Base-by-base conservation (phyloP, 2,888 invertebrate genomes). In the Allolobophora icterica region DNA sequence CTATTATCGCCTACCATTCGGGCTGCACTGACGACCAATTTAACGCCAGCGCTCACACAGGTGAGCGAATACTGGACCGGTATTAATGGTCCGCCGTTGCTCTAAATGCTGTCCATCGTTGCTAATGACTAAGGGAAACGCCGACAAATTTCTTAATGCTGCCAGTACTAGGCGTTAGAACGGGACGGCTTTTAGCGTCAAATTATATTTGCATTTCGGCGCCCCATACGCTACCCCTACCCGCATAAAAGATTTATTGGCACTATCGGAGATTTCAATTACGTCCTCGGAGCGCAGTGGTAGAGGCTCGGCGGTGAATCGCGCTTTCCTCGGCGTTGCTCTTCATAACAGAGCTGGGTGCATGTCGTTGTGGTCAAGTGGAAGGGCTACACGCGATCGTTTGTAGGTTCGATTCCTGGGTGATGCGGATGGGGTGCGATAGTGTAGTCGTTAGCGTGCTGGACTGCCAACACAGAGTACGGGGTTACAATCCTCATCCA, bases 161-260 rank as follows among this genome's bases (percentile, higher is more conserved):
- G 71, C 71, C 71, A n/a, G 71, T n/a, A n/a, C 71, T 30, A n/a
- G 30, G 17, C 71, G 30, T n/a, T 71, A 71, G 71, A 71, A 1
- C 71, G 71, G 71, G 71, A n/a, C n/a, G 30, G 87, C 87, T 87
- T 87, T 87, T 87, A 87, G 38, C 87, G 87, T 38, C 87, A 87
- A 87, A 34, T 87, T 34, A 35, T 87, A 38, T 87, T 38, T 38
- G 38, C 87, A 34, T 87, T 87, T 87, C 38, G 87, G 38, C 87
- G 87, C 34, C 35, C 71, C 71, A 71, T 71, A 71, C 71, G 71
- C 71, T n/a, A 2, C 30, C 71, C 30, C 71, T 17, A 13, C 30
- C 71, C n/a, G 71, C 71, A 71, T 71, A 71, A 71, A 71, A 71
- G 71, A 71, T 71, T 71, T 71, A 71, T 71, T n/a, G 71, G 11